Evolutionary conservation across 2,797 vertebrate genomes (phyloP).

Genomic region (Hydrocynus forskahlii): DNA sequence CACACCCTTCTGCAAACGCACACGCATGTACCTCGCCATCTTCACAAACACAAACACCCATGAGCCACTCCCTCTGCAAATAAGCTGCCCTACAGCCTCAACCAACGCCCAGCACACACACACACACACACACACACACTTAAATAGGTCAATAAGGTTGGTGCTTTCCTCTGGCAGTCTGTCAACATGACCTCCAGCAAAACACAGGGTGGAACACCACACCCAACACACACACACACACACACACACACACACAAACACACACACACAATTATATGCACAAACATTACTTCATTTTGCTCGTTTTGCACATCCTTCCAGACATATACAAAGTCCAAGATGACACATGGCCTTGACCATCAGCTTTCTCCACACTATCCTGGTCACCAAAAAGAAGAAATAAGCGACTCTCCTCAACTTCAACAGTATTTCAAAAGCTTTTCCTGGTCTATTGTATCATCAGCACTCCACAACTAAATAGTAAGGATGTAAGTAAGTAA

Average conservation of each 20-base stretch:
- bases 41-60: constrained; percentile 24
- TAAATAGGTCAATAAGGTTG: constrained; percentile 70
- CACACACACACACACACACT: constrained; percentile 37
- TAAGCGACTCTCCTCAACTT: too few relatives aligned
- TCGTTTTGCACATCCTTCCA: constrained; percentile 4
- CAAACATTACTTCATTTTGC: constrained; percentile 44
- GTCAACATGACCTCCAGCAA: constrained; percentile 73
- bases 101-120: constrained; percentile 35
- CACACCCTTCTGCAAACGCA: not conserved
- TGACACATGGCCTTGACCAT: not conserved
- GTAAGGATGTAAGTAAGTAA: too few relatives aligned
- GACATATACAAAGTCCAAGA: constrained; percentile 21
- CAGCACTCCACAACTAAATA: too few relatives aligned
- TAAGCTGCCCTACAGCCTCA: constrained; percentile 39
- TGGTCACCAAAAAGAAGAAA: too few relatives aligned
- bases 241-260: constrained; percentile 43
- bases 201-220: constrained; percentile 41
- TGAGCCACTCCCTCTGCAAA: constrained; percentile 48
- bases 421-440: too few relatives aligned
- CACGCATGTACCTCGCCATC: not conserved
- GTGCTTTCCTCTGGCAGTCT: constrained; percentile 70
- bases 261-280: constrained; percentile 45
- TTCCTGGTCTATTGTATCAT: too few relatives aligned
- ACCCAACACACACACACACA: constrained; percentile 46
- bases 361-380: not conserved